Evolutionary conservation across 2,888 invertebrate species (phyloP).

Genomic region (Plutella xylostella): DNA sequence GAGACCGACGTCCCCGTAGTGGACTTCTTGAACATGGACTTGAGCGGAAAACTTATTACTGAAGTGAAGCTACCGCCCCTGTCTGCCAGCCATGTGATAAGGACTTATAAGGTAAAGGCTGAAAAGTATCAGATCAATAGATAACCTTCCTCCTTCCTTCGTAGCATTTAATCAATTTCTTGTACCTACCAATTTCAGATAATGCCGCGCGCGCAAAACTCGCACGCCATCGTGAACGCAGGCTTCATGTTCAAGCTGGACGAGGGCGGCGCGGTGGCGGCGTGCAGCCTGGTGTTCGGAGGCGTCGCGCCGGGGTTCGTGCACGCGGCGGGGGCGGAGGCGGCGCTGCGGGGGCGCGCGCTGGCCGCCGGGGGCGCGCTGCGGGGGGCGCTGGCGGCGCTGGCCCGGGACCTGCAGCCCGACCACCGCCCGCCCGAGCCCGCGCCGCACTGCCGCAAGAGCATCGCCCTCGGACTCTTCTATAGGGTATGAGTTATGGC

Average conservation of each 20-base stretch:
- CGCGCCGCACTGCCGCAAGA: constrained; percentile 75
- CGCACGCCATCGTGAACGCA: constrained; percentile 82
- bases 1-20: constrained; percentile 30
- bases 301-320: constrained; percentile 68
- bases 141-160: too few species aligned
- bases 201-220: constrained; percentile 80
- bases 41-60: constrained; percentile 51
- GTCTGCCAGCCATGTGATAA: constrained; percentile 37
- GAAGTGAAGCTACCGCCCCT: constrained; percentile 56
- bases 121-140: too few species aligned
- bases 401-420: constrained; percentile 74
- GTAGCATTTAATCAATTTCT: too few species aligned
- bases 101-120: constrained; percentile 58
- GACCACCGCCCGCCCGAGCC: constrained; percentile 75
- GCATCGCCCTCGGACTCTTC: constrained; percentile 79
- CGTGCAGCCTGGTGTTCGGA: constrained; percentile 74
- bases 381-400: constrained; percentile 53
- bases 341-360: constrained; percentile 45
- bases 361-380: constrained; percentile 51
- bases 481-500: constrained; percentile 74
- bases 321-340: constrained; percentile 72
- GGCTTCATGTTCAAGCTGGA: constrained; percentile 75
- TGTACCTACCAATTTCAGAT: constrained; percentile 76
- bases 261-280: constrained; percentile 39
- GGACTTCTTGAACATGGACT: constrained; percentile 45